These are phyloP conservation scores for Polyploca ridens DNA, from an alignment of 2,888 invertebrate genomes.

Conservation along the genomic window DNA sequence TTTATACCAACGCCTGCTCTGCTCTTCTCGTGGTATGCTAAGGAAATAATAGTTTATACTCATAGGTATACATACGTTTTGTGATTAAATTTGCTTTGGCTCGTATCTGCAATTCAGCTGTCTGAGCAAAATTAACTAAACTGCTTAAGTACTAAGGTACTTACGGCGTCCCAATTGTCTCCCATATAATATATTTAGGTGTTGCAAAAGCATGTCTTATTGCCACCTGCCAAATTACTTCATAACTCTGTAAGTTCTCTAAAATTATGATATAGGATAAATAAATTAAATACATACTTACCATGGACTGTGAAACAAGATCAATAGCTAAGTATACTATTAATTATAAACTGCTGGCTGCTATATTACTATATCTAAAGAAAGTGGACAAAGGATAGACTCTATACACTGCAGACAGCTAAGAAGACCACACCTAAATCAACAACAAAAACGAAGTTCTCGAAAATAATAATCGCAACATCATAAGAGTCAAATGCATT, in stretches of 20 bases:
- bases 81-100: not conserved
- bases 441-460: not conserved
- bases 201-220: not conserved
- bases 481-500: not conserved
- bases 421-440: not conserved
- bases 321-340: not conserved
- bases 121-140: not conserved
- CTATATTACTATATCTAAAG: not conserved
- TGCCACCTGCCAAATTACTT: not conserved
- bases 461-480: not conserved
- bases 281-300: constrained; percentile 1
- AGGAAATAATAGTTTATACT: not conserved
- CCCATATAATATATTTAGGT: not conserved
- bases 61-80: not conserved
- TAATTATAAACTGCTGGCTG: not conserved
- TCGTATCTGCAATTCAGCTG: not conserved
- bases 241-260: constrained; percentile 5
- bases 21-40: not conserved
- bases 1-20: not conserved
- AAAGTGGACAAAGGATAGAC: not conserved
- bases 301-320: not conserved
- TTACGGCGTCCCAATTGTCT: not conserved
- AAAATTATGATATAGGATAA: not conserved
- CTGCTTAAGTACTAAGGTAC: not conserved
- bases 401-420: not conserved